phyloP scores from a whole-genome alignment of 37 sponge, comb jelly and placozoan species.

The Cladorhizidae sp. region DNA sequence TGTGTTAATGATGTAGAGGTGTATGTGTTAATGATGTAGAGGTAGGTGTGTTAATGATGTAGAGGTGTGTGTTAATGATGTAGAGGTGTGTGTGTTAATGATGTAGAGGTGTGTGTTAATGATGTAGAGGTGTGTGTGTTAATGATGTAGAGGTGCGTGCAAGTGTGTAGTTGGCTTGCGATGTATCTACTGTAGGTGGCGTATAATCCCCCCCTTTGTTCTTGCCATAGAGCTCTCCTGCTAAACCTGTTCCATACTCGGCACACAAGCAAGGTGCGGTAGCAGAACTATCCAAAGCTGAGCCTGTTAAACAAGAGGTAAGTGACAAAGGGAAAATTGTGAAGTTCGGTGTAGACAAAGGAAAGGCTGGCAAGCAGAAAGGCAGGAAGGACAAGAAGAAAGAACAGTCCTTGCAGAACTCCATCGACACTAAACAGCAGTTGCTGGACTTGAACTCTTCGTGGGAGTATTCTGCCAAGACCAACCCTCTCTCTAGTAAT shows the following conservation, averaged over 20 bases:
- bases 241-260: neutral
- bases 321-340: neutral
- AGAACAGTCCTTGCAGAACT: neutral
- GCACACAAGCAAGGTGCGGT: neutral
- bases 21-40: too few relatives aligned
- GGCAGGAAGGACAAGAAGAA: neutral
- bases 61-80: too few relatives aligned
- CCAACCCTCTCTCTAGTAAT: neutral
- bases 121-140: too few relatives aligned
- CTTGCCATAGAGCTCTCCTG: neutral
- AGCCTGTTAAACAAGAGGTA: neutral
- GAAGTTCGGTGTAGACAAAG: neutral
- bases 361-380: neutral
- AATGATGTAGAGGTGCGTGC: too few relatives aligned
- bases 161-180: too few relatives aligned
- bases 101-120: too few relatives aligned
- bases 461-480: constrained; percentile 12
- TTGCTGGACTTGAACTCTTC: constrained; percentile 38
- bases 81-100: too few relatives aligned
- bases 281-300: too few relatives aligned
- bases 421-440: neutral
- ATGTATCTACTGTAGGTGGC: too few relatives aligned
- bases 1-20: too few relatives aligned
- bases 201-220: too few relatives aligned
- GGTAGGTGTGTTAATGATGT: too few relatives aligned